Evolutionary conservation across 1,140 invertebrate species (phyloP), one percentile per base, ranked within the genome.

Genomic region (Drosophila micromelanica): DNA sequence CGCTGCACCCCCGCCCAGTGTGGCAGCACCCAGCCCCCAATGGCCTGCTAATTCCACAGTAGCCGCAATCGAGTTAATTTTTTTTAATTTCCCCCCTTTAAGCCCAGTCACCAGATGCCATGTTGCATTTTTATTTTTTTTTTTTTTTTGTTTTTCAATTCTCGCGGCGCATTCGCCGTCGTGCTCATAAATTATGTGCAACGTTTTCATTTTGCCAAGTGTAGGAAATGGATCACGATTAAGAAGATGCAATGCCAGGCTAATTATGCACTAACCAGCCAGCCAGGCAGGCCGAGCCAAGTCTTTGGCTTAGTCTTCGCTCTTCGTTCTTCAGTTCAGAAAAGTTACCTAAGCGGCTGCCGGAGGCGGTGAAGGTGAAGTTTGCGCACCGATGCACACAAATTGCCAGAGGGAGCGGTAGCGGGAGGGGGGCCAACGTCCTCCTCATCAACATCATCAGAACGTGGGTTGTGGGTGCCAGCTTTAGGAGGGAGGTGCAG

Each of bases 141-240:
- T n/a, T n/a, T n/a, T n/a, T n/a, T n/a, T n/a, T n/a, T n/a, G 12
- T n/a, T 12, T 4, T 23, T 6, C 27, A 12, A 2, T 27, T 27
- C 27, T 27, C 27, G 27, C 27, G 27, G 27, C 27, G 27, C 27
- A 27, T n/a, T 45, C 5, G 35, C 7, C 2, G 13, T 61, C 54
- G 67, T 70, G 63, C 54, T 68, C 73, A 80, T 89, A 84, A 89
- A 89, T 89, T 89, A 89, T 89, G 84, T 75, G 84, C 84, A 89
- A 89, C 84, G 80, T 89, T 80, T 89, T 89, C 76, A 89, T 89
- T 89, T 82, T 68, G 61, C 69, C 57, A 38, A 56, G 52, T 63
- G 48, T 63, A 68, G 68, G 76, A 89, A 89, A 77, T 80, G 79
- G 59, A 77, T 79, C 76, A 79, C 68, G 84, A 89, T 87, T 87